Evolutionary conservation across 37 sponge, comb jelly and placozoan genomes (phyloP).

Genomic region (Hormiphora californensis): DNA sequence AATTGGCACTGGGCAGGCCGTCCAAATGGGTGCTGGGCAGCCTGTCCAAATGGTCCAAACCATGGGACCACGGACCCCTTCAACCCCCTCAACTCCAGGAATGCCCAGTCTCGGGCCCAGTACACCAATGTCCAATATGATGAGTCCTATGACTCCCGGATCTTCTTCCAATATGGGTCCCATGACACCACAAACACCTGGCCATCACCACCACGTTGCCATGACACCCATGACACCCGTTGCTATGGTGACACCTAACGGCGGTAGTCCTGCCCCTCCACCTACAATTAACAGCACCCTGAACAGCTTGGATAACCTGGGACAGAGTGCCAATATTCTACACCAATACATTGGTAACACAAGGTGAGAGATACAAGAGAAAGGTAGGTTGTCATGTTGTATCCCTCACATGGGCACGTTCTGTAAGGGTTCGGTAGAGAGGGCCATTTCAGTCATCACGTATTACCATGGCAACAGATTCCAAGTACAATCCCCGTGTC

Average conservation of each 20-base stretch:
- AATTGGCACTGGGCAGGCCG: no score
- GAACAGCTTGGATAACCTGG: background rate
- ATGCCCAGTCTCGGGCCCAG: background rate
- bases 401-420: no score
- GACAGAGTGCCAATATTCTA: conserved; percentile 10
- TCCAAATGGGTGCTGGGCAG: no score
- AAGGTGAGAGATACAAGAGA: background rate
- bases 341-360: background rate
- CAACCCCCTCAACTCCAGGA: no score
- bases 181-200: conserved; percentile 1
- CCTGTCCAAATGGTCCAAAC: no score
- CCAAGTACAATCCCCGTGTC: no score
- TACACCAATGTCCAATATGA: background rate
- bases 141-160: background rate
- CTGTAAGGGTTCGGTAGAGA: no score
- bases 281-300: background rate
- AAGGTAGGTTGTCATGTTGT: no score
- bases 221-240: background rate
- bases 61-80: no score
- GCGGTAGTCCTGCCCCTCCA: background rate
- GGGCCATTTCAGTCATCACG: no score
- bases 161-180: background rate
- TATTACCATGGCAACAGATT: no score
- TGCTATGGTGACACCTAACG: background rate
- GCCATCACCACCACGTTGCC: no score